Evolutionary conservation across 2,113 vertebrate species (phyloP), one percentile per base, ranked within the genome.

Genomic region (Podarcis muralis): DNA sequence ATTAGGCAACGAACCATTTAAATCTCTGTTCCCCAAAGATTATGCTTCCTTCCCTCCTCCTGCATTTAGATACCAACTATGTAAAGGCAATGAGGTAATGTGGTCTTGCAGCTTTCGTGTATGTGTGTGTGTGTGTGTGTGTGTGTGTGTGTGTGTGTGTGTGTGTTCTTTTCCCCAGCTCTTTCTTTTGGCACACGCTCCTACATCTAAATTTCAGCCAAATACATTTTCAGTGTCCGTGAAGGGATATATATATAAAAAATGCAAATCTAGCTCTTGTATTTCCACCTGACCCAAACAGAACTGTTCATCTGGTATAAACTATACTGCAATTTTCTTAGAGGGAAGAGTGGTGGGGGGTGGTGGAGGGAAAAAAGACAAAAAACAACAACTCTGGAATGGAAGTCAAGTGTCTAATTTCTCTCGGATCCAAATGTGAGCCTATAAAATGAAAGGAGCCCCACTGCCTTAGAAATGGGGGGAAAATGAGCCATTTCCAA

Each of bases 11-110:
- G 81, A 53, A 77, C 87, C 80, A 88, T 83, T 76, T 88, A 83
- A 83, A 88, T 87, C 76, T 68, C n/a, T 59, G 78, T 48, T 92
- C 81, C 76, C 87, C 80, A 93, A 71, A 90, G 84, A 87, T 86
- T 66, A 76, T 4, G 15, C 18, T 88, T 90, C 40, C 88, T 68
- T 3, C 48, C 23, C 57, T 59, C 2, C 59, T 22, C 57, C 59
- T 78, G 81, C 0, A 1, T 86, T 82, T 87, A 66, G 7, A 23
- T 37, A 1, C 84, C 25, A 86, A 8, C 7, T 79, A 25, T 13
- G 13, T 6, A 71, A 59, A 77, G 40, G 72, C 90, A 0, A 30
- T 78, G 68, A 85, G 82, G 72, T 68, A 0, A 27, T 53, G 11
- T 16, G 32, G 84, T 76, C 1, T 20, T 81, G 0, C 15, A n/a